Evolutionary conservation across 1,140 invertebrate genomes (phyloP).

Genomic region (Matsumurasca onukii): DNA sequence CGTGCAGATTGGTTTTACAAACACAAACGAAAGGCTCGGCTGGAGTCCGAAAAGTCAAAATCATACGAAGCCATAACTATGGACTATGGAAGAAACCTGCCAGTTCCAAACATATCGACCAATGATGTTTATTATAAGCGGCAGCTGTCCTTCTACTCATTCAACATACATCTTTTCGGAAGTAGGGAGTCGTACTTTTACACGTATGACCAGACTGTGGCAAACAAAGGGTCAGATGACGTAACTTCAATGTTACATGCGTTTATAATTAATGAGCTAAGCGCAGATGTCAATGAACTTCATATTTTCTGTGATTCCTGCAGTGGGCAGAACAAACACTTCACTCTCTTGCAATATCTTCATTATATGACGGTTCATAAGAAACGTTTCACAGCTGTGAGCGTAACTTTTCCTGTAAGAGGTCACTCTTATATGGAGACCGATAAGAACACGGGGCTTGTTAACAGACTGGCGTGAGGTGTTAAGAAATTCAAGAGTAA

Average conservation of each 20-base stretch:
- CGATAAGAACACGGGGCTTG: conserved; percentile 33
- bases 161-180: conserved; percentile 12
- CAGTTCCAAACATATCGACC: conserved; percentile 28
- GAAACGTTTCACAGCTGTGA: conserved; percentile 26
- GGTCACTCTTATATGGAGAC: conserved; percentile 36
- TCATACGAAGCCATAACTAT: conserved; percentile 15
- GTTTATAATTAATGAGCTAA: conserved; percentile 2
- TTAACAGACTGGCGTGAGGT: conserved; percentile 34
- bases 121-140: conserved; percentile 25
- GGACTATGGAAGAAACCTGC: conserved; percentile 25
- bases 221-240: conserved; percentile 31
- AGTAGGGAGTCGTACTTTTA: conserved; percentile 25
- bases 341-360: conserved; percentile 30
- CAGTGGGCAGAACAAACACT: conserved; percentile 23
- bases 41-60: conserved; percentile 15
- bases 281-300: too few relatives aligned
- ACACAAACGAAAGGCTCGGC: background rate
- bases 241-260: conserved; percentile 31
- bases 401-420: conserved; percentile 30
- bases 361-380: conserved; percentile 34
- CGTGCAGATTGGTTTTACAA: conserved; percentile 31
- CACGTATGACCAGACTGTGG: conserved; percentile 34
- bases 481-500: conserved; percentile 28
- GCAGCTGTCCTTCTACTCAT: conserved; percentile 25
- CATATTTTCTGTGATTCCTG: conserved; percentile 25